Percentiles rank a stretch among this genome's conserved stretches.
Evolutionary conservation across 2,888 invertebrate species (phyloP).

Genomic region (Hemicrepidius hirtus): DNA sequence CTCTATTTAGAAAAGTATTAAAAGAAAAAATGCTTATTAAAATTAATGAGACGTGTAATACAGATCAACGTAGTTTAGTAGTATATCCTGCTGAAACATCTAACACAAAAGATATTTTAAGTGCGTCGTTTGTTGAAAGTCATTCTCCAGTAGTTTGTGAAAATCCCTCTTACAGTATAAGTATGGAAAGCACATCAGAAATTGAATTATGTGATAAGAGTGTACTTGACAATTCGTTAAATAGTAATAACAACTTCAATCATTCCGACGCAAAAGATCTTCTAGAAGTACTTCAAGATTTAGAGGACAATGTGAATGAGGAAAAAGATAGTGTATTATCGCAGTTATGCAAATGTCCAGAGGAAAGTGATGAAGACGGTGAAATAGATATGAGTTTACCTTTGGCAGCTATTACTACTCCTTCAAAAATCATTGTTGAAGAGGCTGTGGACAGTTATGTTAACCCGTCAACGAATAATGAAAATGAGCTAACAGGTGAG

Average conservation of each 20-base stretch:
- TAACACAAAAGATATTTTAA: conserved; percentile 72
- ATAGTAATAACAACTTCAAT: conserved; percentile 38
- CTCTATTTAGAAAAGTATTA: conserved; percentile 74
- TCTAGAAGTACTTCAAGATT: conserved; percentile 62
- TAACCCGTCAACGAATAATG: neutral
- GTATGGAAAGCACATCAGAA: neutral
- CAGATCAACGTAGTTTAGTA: conserved; percentile 63
- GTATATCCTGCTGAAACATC: conserved; percentile 79
- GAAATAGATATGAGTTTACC: conserved; percentile 66
- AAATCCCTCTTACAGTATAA: conserved; percentile 27
- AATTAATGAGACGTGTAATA: conserved; percentile 62
- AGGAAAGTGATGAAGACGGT: conserved; percentile 60
- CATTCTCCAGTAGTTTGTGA: conserved; percentile 66
- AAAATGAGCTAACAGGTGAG: neutral
- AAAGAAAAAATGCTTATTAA: conserved; percentile 65
- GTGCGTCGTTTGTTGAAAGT: conserved; percentile 71
- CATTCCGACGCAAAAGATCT: conserved; percentile 64
- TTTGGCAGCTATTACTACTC: conserved; percentile 57
- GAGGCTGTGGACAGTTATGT: neutral
- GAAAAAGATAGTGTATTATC: conserved; percentile 85
- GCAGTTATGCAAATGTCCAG: conserved; percentile 61
- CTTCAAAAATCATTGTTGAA: conserved; percentile 43
- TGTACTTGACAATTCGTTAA: conserved; percentile 29
- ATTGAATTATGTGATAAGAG: conserved; percentile 18
- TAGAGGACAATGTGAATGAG: conserved; percentile 70